Conservation (phyloP, 2,797 vertebrate species). For the Platalea minor region DNA sequence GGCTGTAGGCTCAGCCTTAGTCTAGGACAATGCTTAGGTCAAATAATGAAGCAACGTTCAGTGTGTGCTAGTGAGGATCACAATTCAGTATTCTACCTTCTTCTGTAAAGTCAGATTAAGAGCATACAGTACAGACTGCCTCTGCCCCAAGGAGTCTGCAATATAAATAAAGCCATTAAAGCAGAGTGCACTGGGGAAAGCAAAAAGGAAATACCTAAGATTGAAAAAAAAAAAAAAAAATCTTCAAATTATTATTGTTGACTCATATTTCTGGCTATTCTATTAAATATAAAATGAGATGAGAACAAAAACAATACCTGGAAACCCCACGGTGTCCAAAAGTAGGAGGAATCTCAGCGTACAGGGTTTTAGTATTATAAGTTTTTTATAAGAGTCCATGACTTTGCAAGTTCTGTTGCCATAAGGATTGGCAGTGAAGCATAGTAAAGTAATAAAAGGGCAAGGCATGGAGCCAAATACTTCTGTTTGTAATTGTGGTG, state of each 20-base stretch:
- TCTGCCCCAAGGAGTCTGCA: neutral
- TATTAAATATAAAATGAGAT: constrained; percentile 55
- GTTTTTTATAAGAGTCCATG: constrained; percentile 52
- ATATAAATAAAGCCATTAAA: neutral
- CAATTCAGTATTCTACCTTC: neutral
- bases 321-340: constrained; percentile 32
- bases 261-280: constrained; percentile 68
- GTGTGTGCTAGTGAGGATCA: neutral
- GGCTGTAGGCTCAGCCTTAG: neutral
- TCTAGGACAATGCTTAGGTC: neutral
- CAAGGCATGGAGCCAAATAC: constrained; percentile 50
- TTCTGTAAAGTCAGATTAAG: neutral
- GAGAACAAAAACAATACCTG: constrained; percentile 64
- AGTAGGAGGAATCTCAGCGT: constrained; percentile 3
- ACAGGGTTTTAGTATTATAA: neutral
- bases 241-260: constrained; percentile 47
- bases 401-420: constrained; percentile 70
- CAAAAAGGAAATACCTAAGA: constrained; percentile 45
- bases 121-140: neutral
- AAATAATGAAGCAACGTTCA: neutral
- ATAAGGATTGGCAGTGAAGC: constrained; percentile 65
- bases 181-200: neutral
- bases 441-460: constrained; percentile 66
- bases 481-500: constrained; percentile 67
- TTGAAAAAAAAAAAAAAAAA: neutral